phyloP scores from a whole-genome alignment of 1,140 invertebrate species.

The Gryllus bimaculatus region DNA sequence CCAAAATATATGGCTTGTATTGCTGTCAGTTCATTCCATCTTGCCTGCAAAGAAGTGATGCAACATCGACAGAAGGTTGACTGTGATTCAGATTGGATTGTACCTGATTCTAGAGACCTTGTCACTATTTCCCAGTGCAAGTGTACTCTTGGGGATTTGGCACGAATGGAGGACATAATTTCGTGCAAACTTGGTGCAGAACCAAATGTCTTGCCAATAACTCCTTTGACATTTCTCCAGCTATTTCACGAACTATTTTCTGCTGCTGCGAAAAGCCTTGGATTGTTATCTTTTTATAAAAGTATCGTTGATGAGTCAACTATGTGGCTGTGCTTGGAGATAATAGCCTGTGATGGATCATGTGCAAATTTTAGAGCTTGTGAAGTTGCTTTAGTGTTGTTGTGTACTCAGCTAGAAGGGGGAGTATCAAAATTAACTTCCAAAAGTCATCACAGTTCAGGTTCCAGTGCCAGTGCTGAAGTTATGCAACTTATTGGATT shows the following conservation, averaged over 20 bases:
- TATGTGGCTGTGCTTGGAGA: conserved; percentile 49
- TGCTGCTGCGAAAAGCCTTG: conserved; percentile 40
- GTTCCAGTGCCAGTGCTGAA: conserved; percentile 25
- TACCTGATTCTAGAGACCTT: conserved; percentile 37
- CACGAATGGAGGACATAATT: conserved; percentile 62
- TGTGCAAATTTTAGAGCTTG: conserved; percentile 54
- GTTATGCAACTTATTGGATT: conserved; percentile 45
- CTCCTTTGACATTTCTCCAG: conserved; percentile 50
- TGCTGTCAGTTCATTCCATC: conserved; percentile 57
- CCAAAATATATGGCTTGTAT: conserved; percentile 62
- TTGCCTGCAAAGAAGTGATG: conserved; percentile 42
- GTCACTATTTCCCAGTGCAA: conserved; percentile 43
- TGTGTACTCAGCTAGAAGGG: conserved; percentile 51
- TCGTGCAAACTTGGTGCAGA: conserved; percentile 55
- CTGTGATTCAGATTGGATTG: conserved; percentile 16
- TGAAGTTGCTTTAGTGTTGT: conserved; percentile 58
- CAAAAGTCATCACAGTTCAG: conserved; percentile 23
- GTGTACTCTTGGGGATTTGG: conserved; percentile 61
- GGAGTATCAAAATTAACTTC: conserved; percentile 29
- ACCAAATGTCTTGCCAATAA: conserved; percentile 45
- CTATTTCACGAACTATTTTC: conserved; percentile 51
- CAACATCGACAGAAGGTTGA: conserved; percentile 30
- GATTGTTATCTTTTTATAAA: conserved; percentile 36
- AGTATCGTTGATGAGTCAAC: conserved; percentile 24
- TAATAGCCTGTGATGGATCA: conserved; percentile 56